Evolutionary conservation across 2,113 vertebrate genomes (phyloP).

Genomic region (Patagioenas fasciata): DNA sequence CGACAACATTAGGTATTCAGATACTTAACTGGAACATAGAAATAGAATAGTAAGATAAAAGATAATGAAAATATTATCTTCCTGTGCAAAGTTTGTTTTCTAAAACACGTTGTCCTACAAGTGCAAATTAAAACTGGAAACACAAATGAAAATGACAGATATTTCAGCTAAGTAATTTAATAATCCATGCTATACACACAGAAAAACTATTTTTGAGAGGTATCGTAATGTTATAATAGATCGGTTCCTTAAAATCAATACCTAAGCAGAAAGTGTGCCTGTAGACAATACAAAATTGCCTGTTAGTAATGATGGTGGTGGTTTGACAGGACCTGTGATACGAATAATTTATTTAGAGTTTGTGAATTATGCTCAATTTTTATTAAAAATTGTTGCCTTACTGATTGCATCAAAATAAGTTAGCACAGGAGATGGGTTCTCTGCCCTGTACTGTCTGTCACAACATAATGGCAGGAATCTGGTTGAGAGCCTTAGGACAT

Average conservation of each 20-base stretch:
- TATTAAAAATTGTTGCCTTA: neutral
- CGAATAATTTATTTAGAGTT: neutral
- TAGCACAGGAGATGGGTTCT: neutral
- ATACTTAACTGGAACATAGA: neutral
- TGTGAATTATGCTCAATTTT: neutral
- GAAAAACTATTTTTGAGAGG: constrained; percentile 10
- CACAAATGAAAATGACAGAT: neutral
- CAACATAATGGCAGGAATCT: neutral
- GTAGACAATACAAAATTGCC: neutral
- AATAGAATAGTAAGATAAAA: neutral
- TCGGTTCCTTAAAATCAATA: neutral
- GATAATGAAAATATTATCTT: neutral
- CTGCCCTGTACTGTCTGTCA: no score
- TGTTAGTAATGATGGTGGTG: neutral
- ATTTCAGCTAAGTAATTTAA: neutral
- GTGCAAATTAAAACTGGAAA: neutral
- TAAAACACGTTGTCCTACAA: neutral
- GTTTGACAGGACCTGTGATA: neutral
- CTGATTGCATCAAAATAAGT: neutral
- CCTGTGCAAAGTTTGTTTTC: neutral
- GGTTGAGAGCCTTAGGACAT: fast-evolving
- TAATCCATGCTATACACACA: neutral
- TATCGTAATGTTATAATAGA: neutral
- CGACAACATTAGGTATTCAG: neutral
- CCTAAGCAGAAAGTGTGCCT: neutral